Percentiles rank a stretch among this genome's conserved stretches.
Evolutionary conservation across 1,140 invertebrate genomes (phyloP).

Genomic region (Brachionus rubens): DNA sequence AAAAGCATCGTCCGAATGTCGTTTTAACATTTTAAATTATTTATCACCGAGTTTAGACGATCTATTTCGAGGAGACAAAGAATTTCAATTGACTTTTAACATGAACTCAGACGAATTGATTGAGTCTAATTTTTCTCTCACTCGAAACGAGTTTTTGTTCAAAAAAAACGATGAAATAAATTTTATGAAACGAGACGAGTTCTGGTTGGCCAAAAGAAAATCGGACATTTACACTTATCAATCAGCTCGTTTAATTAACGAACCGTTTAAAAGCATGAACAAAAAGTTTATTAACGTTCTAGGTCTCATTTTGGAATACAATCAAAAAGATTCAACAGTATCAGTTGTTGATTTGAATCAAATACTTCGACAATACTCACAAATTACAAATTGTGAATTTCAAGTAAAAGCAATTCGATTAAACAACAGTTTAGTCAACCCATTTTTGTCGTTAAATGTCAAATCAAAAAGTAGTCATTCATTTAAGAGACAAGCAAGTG

Average conservation of each 20-base stretch:
- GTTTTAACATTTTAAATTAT: conserved; percentile 39
- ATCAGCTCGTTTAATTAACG: background rate
- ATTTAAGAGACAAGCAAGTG: background rate
- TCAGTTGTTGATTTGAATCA: conserved; percentile 9
- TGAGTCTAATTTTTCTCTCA: background rate
- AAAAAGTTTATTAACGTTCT: conserved; percentile 23
- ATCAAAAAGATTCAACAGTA: conserved; percentile 35
- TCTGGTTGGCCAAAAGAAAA: conserved; percentile 35
- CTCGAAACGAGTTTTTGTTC: conserved; percentile 23
- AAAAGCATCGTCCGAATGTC: conserved; percentile 11
- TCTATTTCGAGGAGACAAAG: background rate
- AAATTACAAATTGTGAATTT: conserved; percentile 3
- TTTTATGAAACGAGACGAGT: conserved; percentile 42
- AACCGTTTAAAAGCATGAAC: background rate
- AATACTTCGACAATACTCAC: background rate
- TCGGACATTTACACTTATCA: conserved; percentile 23
- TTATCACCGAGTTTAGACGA: background rate
- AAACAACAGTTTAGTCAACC: background rate
- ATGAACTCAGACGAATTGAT: background rate
- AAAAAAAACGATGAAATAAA: conserved; percentile 29
- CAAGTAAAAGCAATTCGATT: background rate
- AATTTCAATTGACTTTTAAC: conserved; percentile 30
- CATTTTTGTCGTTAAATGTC: background rate
- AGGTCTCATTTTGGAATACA: conserved; percentile 22
- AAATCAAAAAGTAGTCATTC: conserved; percentile 17